A percentile compares a stretch with the other conserved stretches of the same genome.
These are phyloP conservation scores for Cremastinae sp. DNA, from an alignment of 2,888 invertebrate species.

Conservation along the genomic window DNA sequence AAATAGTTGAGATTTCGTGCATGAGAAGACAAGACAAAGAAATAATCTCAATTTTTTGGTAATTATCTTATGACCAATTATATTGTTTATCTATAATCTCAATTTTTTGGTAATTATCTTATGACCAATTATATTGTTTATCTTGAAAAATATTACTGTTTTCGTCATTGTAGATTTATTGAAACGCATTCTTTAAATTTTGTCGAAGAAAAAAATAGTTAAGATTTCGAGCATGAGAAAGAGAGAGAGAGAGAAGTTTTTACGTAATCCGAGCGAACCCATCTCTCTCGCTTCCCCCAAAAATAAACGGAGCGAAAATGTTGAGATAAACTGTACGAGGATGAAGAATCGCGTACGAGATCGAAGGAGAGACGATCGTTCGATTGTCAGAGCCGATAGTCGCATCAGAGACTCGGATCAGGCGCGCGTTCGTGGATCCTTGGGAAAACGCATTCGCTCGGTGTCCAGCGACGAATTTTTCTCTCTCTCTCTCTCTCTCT, in stretches of 20 bases:
- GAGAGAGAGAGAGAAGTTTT: constrained; percentile 47
- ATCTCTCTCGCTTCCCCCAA: constrained; percentile 60
- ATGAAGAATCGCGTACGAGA: constrained; percentile 12
- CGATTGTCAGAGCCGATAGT: constrained; percentile 6
- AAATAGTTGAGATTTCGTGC: no score
- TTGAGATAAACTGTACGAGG: constrained; percentile 15
- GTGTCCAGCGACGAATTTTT: constrained; percentile 27
- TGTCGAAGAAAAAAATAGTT: constrained; percentile 25
- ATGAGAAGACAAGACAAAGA: no score
- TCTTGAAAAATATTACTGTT: no score
- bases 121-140: no score
- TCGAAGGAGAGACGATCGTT: constrained; percentile 14
- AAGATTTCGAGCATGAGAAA: constrained; percentile 23
- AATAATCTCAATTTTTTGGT: no score
- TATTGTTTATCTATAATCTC: no score
- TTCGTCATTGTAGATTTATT: no score
- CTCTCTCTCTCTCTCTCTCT: constrained; percentile 25
- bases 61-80: no score
- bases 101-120: no score
- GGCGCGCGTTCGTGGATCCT: constrained; percentile 13
- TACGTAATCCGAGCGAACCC: constrained; percentile 62
- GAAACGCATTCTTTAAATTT: no score
- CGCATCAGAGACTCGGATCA: neutral
- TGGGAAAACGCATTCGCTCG: neutral
- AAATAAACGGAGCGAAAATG: constrained; percentile 64